Evolutionary conservation across 2,888 invertebrate genomes (phyloP).

Genomic region (Gortyna flavago): DNA sequence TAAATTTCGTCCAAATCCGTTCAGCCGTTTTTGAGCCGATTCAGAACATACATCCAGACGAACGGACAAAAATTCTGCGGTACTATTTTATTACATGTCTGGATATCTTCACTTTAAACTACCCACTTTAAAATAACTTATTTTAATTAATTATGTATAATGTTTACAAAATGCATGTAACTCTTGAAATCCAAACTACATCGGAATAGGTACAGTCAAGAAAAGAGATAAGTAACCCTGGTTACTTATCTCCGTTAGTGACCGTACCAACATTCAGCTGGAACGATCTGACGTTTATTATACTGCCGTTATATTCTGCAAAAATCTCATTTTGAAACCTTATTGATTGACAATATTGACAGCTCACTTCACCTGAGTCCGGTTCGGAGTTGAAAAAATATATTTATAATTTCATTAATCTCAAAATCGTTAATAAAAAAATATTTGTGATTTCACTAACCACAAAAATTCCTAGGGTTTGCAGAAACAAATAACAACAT

Average conservation of each 20-base stretch:
- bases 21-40: background rate
- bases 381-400: no score
- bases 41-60: background rate
- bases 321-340: background rate
- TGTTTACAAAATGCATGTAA: background rate
- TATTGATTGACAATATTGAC: background rate
- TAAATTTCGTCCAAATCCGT: background rate
- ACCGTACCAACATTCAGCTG: no score
- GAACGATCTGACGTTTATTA: no score
- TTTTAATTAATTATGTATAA: background rate
- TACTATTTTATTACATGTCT: background rate
- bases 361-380: background rate
- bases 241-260: no score
- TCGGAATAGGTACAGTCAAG: no score
- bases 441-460: background rate
- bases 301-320: background rate
- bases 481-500: conserved; percentile 48
- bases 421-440: background rate
- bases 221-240: no score
- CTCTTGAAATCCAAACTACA: background rate
- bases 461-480: background rate
- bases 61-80: background rate
- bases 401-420: background rate
- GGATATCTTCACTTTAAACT: background rate
- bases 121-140: background rate